A percentile compares a stretch with the other conserved stretches of the same genome.
Evolutionary conservation across 2,888 invertebrate species (phyloP).

Genomic region (Lamproptera curius): DNA sequence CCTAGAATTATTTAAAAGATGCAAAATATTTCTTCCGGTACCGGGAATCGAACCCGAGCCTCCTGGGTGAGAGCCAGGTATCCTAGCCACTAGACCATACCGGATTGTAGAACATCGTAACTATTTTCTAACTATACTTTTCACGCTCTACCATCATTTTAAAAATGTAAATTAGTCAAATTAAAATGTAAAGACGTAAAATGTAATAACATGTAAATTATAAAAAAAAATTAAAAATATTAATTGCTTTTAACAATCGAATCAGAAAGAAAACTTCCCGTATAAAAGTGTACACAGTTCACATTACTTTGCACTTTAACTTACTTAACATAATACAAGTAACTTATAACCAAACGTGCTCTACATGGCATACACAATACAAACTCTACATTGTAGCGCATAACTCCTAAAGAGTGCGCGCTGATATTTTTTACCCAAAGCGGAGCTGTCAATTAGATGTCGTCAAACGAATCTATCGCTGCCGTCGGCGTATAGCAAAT

Average conservation of each 20-base stretch:
- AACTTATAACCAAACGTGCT: not conserved
- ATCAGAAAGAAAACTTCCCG: too few relatives aligned
- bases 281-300: too few relatives aligned
- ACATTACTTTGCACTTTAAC: not conserved
- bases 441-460: slow-evolving; percentile 18
- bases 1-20: too few relatives aligned
- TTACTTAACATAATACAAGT: not conserved
- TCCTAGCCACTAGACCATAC: slow-evolving; percentile 85
- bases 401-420: not conserved
- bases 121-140: too few relatives aligned
- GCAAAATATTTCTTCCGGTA: too few relatives aligned
- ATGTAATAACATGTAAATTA: too few relatives aligned
- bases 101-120: too few relatives aligned
- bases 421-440: not conserved
- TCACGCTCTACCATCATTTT: too few relatives aligned
- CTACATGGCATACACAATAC: not conserved
- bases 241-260: too few relatives aligned
- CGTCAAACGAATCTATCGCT: slow-evolving; percentile 35
- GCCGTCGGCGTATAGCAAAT: slow-evolving; percentile 37
- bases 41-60: slow-evolving; percentile 87
- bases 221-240: too few relatives aligned
- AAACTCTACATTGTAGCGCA: not conserved
- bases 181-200: too few relatives aligned
- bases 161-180: too few relatives aligned
- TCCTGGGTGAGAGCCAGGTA: slow-evolving; percentile 86